Conservation (phyloP, 2,797 vertebrate species). For the Thunnus albacares region DNA sequence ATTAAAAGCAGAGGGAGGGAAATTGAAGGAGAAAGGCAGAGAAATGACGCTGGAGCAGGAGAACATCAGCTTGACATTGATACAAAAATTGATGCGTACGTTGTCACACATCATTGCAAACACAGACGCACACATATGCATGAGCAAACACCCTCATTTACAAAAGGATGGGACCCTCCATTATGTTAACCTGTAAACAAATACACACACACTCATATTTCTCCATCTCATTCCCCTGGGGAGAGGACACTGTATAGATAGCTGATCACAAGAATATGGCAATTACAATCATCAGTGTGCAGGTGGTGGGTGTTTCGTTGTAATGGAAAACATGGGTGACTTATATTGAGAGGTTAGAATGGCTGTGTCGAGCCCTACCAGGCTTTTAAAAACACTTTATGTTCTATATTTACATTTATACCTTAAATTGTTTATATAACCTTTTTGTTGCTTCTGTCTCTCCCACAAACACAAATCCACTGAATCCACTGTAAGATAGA, state of each 20-base stretch:
- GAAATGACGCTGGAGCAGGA: slow-evolving; percentile 41
- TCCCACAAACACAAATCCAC: slow-evolving; percentile 10
- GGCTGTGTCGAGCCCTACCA: slow-evolving; percentile 16
- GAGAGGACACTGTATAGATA: slow-evolving; percentile 56
- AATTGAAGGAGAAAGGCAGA: slow-evolving; percentile 35
- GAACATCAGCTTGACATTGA: slow-evolving; percentile 64
- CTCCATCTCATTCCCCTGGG: slow-evolving; percentile 62
- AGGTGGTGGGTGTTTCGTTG: slow-evolving; percentile 60
- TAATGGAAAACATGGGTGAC: slow-evolving; percentile 52
- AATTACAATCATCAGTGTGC: slow-evolving; percentile 65
- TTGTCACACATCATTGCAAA: slow-evolving; percentile 60
- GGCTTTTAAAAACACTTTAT: slow-evolving; percentile 53
- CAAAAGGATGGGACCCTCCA: slow-evolving; percentile 57
- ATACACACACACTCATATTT: slow-evolving; percentile 48
- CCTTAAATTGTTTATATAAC: slow-evolving; percentile 12
- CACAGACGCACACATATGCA: slow-evolving; percentile 44
- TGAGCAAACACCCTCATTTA: slow-evolving; percentile 65
- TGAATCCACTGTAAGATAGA: slow-evolving; percentile 25
- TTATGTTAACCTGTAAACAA: slow-evolving; percentile 74
- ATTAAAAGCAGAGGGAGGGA: slow-evolving; percentile 44
- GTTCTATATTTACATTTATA: slow-evolving; percentile 30
- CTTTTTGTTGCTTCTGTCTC: slow-evolving; percentile 2
- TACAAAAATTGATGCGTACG: slow-evolving; percentile 54
- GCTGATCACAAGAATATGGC: slow-evolving; percentile 65
- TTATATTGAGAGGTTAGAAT: slow-evolving; percentile 27